phyloP scores from a whole-genome alignment of 2,113 vertebrate species.

The Tragelaphus strepsiceros region DNA sequence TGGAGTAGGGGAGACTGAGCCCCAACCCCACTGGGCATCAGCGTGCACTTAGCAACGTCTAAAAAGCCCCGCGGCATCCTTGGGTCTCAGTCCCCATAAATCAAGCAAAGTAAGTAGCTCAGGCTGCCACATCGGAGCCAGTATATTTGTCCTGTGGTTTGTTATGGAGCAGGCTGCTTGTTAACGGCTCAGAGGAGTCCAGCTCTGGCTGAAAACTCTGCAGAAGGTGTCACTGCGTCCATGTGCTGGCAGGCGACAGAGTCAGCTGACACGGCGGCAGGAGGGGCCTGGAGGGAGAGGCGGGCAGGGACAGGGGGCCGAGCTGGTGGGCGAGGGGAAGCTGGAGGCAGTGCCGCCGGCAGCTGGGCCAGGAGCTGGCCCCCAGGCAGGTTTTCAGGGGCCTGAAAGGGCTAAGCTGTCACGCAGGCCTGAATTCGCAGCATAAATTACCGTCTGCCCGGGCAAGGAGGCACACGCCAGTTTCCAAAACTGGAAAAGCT shows the following conservation, averaged over 20 bases:
- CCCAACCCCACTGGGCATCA: rapidly evolving
- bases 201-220: background rate
- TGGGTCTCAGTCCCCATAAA: background rate
- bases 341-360: rapidly evolving
- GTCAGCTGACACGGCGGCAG: too few species aligned
- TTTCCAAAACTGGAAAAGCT: background rate
- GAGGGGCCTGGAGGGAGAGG: background rate
- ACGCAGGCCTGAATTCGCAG: background rate
- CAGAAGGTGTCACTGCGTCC: background rate
- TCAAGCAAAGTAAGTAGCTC: background rate
- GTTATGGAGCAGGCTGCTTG: background rate
- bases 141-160: background rate
- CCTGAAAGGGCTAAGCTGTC: too few species aligned
- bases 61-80: background rate
- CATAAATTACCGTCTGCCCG: background rate
- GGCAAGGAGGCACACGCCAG: background rate
- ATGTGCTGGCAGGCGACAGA: rapidly evolving
- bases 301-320: too few species aligned
- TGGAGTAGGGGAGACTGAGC: too few species aligned
- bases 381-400: background rate
- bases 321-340: rapidly evolving
- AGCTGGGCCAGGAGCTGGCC: background rate
- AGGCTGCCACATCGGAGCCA: background rate
- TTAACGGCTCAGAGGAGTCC: background rate
- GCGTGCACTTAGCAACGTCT: background rate